Base-by-base conservation (phyloP, 2,888 invertebrate genomes). In the Amphiduros pacificus region DNA sequence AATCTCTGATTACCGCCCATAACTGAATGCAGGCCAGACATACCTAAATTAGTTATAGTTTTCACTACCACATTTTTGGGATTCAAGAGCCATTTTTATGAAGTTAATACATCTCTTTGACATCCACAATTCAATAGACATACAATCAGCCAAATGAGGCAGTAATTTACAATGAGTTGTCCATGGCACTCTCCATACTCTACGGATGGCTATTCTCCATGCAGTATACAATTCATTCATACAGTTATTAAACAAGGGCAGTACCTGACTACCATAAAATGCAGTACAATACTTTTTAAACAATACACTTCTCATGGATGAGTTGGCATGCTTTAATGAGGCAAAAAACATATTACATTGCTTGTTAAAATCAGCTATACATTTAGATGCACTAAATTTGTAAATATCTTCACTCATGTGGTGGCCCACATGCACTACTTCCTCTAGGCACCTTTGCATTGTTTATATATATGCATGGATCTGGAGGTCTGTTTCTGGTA, bases 281-380 rank as follows among this genome's bases (percentile, higher is more conserved):
- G 44, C n/a, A 44, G 44, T 44, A 44, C 44, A 44, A 44, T 44
- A 44, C n/a, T 44, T 44, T 4, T 44, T n/a, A 44, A 44, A 44
- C 22, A 44, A 44, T 11, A 20, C 44, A 44, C 22, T 44, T 9
- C 6, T n/a, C 5, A 44, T 44, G n/a, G 5, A n/a, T 11, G 44
- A 5, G n/a, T n/a, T 44, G n/a, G 44, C 44, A 44, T 44, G n/a
- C 22, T n/a, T 44, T 20, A 44, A 44, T 6, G n/a, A 5, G 22
- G 44, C n/a, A 44, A 44, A 44, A 22, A 44, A 44, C 5, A 44
- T 44, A 44, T 44, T 44, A 44, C 44, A 44, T 44, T 44, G 44
- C 6, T 22, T 11, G 22, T 44, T 44, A 44, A 44, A 44, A 22
- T 44, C 44, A 44, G 44, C n/a, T 22, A 44, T 22, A 44, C 44